phyloP scores from a whole-genome alignment of 2,797 vertebrate species.

The Staurois parvus region DNA sequence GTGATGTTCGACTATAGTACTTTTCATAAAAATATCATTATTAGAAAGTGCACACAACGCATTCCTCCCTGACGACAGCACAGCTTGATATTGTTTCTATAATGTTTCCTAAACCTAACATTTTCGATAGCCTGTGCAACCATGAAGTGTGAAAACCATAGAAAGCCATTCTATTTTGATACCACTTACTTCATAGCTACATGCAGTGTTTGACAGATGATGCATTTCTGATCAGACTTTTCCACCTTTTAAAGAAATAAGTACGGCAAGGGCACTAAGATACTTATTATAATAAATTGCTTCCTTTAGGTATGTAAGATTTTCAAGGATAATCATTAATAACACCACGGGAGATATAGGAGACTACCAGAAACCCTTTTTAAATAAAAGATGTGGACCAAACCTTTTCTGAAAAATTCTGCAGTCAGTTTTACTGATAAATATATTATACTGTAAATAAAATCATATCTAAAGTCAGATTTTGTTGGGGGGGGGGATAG shows the following conservation, averaged over 20 bases:
- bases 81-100: constrained; percentile 11
- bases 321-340: no score
- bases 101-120: constrained; percentile 24
- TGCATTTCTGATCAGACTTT: not conserved
- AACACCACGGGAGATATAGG: no score
- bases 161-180: constrained; percentile 13
- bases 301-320: no score
- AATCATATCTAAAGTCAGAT: no score
- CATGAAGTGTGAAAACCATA: not conserved
- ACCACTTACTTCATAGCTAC: not conserved
- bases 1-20: constrained; percentile 8
- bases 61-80: constrained; percentile 3
- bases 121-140: not conserved
- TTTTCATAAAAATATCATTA: constrained; percentile 36
- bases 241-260: not conserved
- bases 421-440: no score
- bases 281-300: no score
- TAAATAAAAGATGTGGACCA: no score
- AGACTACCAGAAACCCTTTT: no score
- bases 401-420: no score
- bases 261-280: no score
- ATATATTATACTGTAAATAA: no score
- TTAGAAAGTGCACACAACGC: constrained; percentile 6
- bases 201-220: not conserved
- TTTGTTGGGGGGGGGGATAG: no score